These are phyloP conservation scores for Gavia stellata DNA, from an alignment of 2,113 vertebrate species.

Conservation along the genomic window DNA sequence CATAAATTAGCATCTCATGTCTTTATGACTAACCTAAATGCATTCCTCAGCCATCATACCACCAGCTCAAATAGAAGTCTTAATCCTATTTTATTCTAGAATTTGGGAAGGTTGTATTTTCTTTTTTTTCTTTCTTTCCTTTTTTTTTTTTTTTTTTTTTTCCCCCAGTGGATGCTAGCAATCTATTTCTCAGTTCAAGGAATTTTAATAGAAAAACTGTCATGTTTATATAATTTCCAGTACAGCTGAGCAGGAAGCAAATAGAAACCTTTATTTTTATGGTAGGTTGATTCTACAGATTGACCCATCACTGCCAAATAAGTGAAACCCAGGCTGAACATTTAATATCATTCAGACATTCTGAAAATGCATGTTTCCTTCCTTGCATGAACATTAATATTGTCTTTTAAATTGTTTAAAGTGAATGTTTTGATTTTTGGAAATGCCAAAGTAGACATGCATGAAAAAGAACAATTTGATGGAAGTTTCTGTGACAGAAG, in stretches of 20 bases:
- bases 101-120: too few relatives aligned
- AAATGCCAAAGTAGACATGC: neutral
- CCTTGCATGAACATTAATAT: neutral
- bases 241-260: constrained; percentile 16
- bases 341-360: neutral
- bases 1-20: neutral
- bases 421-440: neutral
- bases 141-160: accelerated
- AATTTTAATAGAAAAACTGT: constrained; percentile 49
- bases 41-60: neutral
- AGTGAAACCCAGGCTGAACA: neutral
- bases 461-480: neutral
- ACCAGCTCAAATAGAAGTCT: neutral
- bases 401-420: constrained; percentile 21
- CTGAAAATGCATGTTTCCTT: neutral
- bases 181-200: constrained; percentile 39
- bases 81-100: neutral
- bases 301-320: neutral
- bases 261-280: constrained; percentile 36
- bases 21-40: neutral
- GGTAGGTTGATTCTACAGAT: neutral
- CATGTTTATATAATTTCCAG: constrained; percentile 40
- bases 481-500: neutral
- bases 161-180: neutral
- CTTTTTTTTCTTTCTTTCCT: neutral